phyloP scores from a whole-genome alignment of 2,113 vertebrate genomes.

The Ranitomeya variabilis region DNA sequence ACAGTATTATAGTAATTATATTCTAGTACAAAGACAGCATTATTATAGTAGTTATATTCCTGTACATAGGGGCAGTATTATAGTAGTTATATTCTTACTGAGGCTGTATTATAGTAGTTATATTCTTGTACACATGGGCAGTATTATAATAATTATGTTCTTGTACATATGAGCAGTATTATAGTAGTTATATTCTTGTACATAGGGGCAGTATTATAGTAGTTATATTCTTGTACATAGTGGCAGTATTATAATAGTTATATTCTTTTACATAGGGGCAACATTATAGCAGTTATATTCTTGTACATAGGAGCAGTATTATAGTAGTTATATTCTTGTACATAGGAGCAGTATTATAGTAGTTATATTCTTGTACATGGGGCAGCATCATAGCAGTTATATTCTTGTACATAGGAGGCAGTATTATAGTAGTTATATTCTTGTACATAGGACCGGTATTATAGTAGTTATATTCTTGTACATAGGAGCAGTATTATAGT shows the following conservation, averaged over 20 bases:
- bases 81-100: neutral
- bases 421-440: slow-evolving; percentile 6
- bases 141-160: neutral
- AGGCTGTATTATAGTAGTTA: slow-evolving; percentile 1
- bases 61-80: neutral
- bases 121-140: neutral
- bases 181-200: neutral
- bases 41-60: neutral
- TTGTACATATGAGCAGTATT: neutral
- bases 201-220: neutral
- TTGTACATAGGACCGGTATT: neutral
- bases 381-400: neutral
- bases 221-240: neutral
- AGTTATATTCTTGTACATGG: too few relatives aligned
- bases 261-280: too few relatives aligned
- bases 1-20: neutral
- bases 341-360: too few relatives aligned
- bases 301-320: neutral
- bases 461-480: neutral
- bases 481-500: neutral
- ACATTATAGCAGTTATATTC: too few relatives aligned
- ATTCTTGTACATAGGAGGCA: neutral
- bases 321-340: neutral
- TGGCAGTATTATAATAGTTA: too few relatives aligned
- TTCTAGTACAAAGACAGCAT: too few relatives aligned